Evolutionary conservation across 2,888 invertebrate genomes (phyloP), one percentile per base, ranked within the genome.

Genomic region (Merodon equestris): DNA sequence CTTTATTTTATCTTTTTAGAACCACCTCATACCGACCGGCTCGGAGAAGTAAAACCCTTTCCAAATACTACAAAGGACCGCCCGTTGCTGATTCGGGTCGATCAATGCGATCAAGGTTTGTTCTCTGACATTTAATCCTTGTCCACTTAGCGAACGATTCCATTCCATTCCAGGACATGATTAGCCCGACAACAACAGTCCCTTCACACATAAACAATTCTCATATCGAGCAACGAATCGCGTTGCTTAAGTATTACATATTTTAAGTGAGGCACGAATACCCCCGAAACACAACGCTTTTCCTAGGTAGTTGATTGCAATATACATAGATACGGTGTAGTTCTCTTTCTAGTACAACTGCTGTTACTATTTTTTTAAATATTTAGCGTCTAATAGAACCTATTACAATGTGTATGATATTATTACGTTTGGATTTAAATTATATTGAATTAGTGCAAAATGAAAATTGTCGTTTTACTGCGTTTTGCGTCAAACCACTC

Each of bases 31-130:
- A 56, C 50, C 86, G 87, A n/a, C 87, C 87, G 5, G 83, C 86
- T n/a, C 84, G 87, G 34, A 84, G 84, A 48, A 87, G 88, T 81
- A 87, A 87, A 82, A 86, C 87, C 0, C 76, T 86, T 68, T 87
- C 88, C 1, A 87, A 86, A 81, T 88, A 88, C 82, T 88, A 88
- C 68, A 87, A 88, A 53, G 84, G 85, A 38, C 81, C 81, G 36
- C 87, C 87, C 45, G 12, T 50, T 13, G 10, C 42, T 27, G 9
- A 47, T 14, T n/a, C 57, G 14, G 54, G 53, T 2, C 10, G 79
- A 56, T 70, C 58, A 1, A 79, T 66, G 74, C 54, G 79, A 63
- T 74, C 79, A 36, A 79, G 79, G 79, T 79, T 60, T 64, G 73
- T 73, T 4, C 3, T 34, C 15, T 40, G 3, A 57, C 2, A 1